Base-by-base conservation (phyloP, 1,140 invertebrate species). In the Episyrphus balteatus region DNA sequence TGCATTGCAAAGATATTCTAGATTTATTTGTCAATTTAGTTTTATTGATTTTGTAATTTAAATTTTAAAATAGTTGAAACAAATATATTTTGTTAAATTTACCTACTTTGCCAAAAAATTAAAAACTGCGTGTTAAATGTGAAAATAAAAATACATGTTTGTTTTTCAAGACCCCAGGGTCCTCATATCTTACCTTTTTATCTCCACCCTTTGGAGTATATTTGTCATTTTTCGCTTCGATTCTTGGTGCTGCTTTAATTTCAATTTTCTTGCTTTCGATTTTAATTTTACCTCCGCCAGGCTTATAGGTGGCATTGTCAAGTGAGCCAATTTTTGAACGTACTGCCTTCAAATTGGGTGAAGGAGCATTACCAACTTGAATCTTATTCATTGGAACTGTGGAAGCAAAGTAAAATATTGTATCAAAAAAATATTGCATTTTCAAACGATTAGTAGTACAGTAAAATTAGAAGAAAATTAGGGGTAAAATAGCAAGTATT, bases 241-340 rank as follows among this genome's bases (percentile, higher is more conserved):
- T 88, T 64, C 82, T 85, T 3, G 88, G 81, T 34, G 81, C 78
- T 1, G 83, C 84, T 59, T 86, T 86, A 54, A 90, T 88, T 52
- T 92, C 87, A 9, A 92, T 68, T 70, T 92, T 92, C 58, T 85
- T 83, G 46, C 81, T 81, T 68, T 92, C 86, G 50, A 93, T 92
- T 74, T 92, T 92, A 12, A 94, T 78, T 55, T 92, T 84, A 26
- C 92, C 92, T 36, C 91, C 92, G 15, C 89, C 86, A 2, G 91
- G 90, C 62, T 88, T 93, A 68, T 97, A 88, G 40, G 78, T 83
- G 1, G 90, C 77, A 66, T 96, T 96, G n/a, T 92, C 82, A 59
- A 96, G 69, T 3, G 92, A 96, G 7, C 93, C 93, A 52, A 97
- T 90, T 75, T 95, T 96, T 13, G 92, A 93, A 69, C 83, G 83